These are phyloP conservation scores for Picathartes gymnocephalus DNA, from an alignment of 2,113 vertebrate genomes.

Conservation along the genomic window DNA sequence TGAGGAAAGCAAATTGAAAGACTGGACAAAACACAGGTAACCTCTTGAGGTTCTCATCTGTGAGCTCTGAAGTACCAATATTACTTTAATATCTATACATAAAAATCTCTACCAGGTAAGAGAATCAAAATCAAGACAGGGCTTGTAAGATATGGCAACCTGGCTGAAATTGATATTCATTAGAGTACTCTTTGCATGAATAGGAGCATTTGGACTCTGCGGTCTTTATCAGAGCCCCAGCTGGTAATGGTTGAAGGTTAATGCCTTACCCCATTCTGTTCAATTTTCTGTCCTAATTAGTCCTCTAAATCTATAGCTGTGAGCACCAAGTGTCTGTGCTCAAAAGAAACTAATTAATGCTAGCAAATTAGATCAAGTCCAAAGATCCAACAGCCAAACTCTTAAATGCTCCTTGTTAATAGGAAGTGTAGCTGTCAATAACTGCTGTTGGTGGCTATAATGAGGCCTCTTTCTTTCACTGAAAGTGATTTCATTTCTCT, in stretches of 20 bases:
- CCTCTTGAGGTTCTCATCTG: not conserved
- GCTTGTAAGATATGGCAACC: constrained; percentile 67
- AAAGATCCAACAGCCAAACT: constrained; percentile 88
- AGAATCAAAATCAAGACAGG: constrained; percentile 51
- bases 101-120: constrained; percentile 52
- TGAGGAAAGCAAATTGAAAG: not conserved
- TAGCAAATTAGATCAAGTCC: constrained; percentile 95
- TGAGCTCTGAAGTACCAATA: not conserved
- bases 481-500: constrained; percentile 94
- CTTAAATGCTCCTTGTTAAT: constrained; percentile 87
- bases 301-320: constrained; percentile 86
- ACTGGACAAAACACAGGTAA: constrained; percentile 13
- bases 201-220: constrained; percentile 85
- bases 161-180: constrained; percentile 83
- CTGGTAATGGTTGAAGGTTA: constrained; percentile 88
- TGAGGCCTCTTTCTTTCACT: constrained; percentile 83
- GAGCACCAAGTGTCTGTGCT: constrained; percentile 86
- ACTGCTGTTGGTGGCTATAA: constrained; percentile 85
- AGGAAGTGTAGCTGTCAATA: constrained; percentile 87
- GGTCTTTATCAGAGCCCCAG: constrained; percentile 88
- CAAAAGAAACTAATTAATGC: constrained; percentile 93
- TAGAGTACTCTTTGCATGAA: constrained; percentile 81
- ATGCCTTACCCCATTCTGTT: constrained; percentile 83
- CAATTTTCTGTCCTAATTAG: constrained; percentile 89
- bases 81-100: not conserved